phyloP scores from a whole-genome alignment of 2,113 vertebrate species.

The Gambusia holbrooki region DNA sequence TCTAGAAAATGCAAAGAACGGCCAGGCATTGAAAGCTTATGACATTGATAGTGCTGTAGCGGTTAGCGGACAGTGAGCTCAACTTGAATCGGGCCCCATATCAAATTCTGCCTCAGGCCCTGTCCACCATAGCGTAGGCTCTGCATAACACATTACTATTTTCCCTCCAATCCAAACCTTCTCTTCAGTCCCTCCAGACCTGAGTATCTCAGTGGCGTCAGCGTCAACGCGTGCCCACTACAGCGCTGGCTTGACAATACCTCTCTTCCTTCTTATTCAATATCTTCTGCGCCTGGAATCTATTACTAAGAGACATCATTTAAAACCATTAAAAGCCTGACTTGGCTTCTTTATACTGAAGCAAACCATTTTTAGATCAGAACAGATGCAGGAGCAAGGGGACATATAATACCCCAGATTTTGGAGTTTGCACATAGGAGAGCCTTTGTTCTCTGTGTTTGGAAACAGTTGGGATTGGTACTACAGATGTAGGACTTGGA shows the following conservation, averaged over 20 bases:
- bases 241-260: conserved; percentile 3
- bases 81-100: background rate
- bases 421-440: conserved; percentile 73
- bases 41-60: background rate
- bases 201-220: conserved; percentile 41
- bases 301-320: conserved; percentile 21
- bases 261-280: conserved; percentile 10
- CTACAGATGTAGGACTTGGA: conserved; percentile 64
- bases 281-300: conserved; percentile 21
- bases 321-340: conserved; percentile 47
- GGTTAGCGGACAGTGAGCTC: background rate
- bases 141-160: background rate
- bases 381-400: conserved; percentile 33
- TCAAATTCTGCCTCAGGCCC: background rate
- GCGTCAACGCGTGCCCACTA: conserved; percentile 8
- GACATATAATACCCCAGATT: conserved; percentile 57
- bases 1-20: background rate
- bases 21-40: background rate
- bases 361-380: conserved; percentile 52
- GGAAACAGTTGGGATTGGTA: conserved; percentile 63
- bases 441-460: conserved; percentile 69
- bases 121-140: too few relatives aligned
- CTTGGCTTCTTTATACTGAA: conserved; percentile 33
- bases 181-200: conserved; percentile 25
- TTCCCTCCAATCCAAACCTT: background rate